These are phyloP conservation scores for Sylvia borin DNA, from an alignment of 2,797 vertebrate genomes.

Conservation along the genomic window DNA sequence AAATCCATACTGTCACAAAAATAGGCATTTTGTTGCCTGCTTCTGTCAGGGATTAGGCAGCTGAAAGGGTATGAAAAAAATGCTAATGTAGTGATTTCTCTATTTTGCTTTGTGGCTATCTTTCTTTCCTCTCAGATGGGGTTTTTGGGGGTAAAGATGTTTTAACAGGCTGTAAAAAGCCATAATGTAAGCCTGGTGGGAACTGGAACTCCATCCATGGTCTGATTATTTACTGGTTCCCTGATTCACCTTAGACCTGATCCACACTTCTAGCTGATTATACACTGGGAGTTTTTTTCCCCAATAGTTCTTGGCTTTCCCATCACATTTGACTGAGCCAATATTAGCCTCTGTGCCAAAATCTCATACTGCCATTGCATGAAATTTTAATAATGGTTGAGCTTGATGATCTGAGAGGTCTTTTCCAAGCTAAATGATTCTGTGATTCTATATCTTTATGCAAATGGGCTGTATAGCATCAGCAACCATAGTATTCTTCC, in stretches of 20 bases:
- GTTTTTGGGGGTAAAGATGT: background rate
- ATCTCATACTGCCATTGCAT: accelerated
- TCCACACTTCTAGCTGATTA: background rate
- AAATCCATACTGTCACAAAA: background rate
- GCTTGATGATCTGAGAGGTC: background rate
- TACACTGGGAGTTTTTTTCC: background rate
- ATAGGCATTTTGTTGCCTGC: background rate
- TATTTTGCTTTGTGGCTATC: background rate
- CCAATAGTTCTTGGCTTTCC: background rate
- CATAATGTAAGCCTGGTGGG: background rate
- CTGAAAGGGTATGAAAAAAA: background rate
- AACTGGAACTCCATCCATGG: background rate
- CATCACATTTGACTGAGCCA: background rate
- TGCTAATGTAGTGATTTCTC: background rate
- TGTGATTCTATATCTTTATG: background rate
- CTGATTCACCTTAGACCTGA: background rate
- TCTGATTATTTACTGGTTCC: background rate
- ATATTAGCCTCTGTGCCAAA: background rate
- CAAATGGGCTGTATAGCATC: background rate
- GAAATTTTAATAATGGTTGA: background rate
- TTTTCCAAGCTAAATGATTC: background rate
- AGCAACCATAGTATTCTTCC: background rate
- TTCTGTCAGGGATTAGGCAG: background rate
- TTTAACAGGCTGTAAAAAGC: background rate
- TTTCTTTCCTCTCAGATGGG: background rate